These are phyloP conservation scores for Sinotaia quadrata DNA, from an alignment of 2,888 invertebrate genomes.

Conservation along the genomic window DNA sequence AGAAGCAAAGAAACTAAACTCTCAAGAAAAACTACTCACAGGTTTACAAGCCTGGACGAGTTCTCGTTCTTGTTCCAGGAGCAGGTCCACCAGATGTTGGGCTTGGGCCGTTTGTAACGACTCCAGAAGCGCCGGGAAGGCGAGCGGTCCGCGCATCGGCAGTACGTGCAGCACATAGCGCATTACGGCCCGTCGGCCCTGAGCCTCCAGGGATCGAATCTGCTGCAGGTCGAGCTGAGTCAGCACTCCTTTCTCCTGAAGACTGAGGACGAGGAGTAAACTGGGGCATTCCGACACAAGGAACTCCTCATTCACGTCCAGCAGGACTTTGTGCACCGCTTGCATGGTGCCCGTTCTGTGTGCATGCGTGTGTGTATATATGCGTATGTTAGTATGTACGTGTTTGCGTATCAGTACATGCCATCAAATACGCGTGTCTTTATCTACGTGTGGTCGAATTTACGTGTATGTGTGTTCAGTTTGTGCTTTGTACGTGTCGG, in stretches of 20 bases:
- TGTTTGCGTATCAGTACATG: too few relatives aligned
- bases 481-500: not conserved
- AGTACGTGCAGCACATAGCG: conserved; percentile 36
- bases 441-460: too few relatives aligned
- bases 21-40: conserved; percentile 1
- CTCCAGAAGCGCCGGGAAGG: conserved; percentile 33
- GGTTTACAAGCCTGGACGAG: not conserved
- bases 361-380: not conserved
- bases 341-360: conserved; percentile 14
- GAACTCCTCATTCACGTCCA: conserved; percentile 35
- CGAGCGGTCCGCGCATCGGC: conserved; percentile 30
- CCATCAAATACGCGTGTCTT: not conserved
- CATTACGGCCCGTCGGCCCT: conserved; percentile 29
- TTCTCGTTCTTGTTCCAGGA: conserved; percentile 24
- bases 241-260: conserved; percentile 25
- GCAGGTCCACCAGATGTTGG: conserved; percentile 35
- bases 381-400: too few relatives aligned
- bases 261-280: conserved; percentile 16
- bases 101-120: conserved; percentile 32
- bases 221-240: conserved; percentile 31
- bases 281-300: conserved; percentile 32
- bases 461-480: too few relatives aligned
- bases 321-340: conserved; percentile 25
- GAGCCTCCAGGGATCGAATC: conserved; percentile 29
- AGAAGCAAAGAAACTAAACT: too few relatives aligned